Conservation (phyloP, 2,113 vertebrate species). For the Grammomys surdaster region DNA sequence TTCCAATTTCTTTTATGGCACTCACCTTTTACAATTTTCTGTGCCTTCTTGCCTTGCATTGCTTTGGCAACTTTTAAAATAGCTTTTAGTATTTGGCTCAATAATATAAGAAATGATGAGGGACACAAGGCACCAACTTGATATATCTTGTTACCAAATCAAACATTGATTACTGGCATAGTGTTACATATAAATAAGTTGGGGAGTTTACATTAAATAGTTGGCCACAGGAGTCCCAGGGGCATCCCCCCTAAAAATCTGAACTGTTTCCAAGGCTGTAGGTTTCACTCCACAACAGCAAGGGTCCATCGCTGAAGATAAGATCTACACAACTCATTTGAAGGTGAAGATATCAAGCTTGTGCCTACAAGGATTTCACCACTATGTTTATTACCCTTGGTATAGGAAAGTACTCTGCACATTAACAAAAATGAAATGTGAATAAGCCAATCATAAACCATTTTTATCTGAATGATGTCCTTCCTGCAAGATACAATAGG, state of each 20-base stretch:
- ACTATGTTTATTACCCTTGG: neutral
- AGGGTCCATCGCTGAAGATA: neutral
- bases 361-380: neutral
- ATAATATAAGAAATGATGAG: neutral
- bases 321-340: neutral
- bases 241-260: neutral
- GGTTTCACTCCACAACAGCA: neutral
- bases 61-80: neutral
- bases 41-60: neutral
- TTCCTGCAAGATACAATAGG: neutral
- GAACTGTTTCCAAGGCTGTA: neutral
- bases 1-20: neutral
- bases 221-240: neutral
- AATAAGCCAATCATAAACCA: neutral
- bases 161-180: neutral
- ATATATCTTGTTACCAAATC: neutral
- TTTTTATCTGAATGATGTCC: neutral
- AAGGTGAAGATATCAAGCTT: neutral
- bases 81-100: neutral
- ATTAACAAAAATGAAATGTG: neutral
- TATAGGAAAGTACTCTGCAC: neutral
- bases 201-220: neutral
- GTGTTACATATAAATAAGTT: neutral
- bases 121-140: neutral
- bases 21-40: neutral